These are phyloP conservation scores for Alauda arvensis DNA, from an alignment of 2,797 vertebrate genomes.

Conservation along the genomic window DNA sequence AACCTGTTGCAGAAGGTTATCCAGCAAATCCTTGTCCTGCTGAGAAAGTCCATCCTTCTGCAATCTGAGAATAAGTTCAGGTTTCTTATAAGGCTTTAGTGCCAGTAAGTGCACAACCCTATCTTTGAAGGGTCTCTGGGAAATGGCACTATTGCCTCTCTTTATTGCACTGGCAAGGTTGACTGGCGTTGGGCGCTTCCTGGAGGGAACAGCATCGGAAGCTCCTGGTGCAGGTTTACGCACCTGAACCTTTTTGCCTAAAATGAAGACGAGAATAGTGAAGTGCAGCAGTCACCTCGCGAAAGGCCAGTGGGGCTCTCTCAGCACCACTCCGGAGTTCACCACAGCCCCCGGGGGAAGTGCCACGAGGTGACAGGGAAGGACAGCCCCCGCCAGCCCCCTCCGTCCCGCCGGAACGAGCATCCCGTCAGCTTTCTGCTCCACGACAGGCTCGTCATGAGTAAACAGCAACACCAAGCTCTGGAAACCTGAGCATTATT, in stretches of 20 bases:
- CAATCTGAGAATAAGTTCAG: slow-evolving; percentile 90
- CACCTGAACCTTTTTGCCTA: slow-evolving; percentile 93
- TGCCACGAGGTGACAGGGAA: background rate
- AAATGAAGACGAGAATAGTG: slow-evolving; percentile 9
- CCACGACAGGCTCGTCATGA: background rate
- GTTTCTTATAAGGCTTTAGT: slow-evolving; percentile 94
- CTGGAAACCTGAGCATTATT: slow-evolving; percentile 9
- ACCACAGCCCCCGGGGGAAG: rapidly evolving
- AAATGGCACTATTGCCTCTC: slow-evolving; percentile 64
- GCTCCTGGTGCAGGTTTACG: slow-evolving; percentile 86
- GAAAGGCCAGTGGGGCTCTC: background rate
- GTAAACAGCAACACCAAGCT: slow-evolving; percentile 18
- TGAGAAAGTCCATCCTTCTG: slow-evolving; percentile 90
- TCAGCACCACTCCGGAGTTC: rapidly evolving
- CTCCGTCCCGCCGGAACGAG: background rate
- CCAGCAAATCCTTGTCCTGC: slow-evolving; percentile 89
- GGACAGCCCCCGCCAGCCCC: background rate
- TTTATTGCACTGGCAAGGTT: slow-evolving; percentile 88
- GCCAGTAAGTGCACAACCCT: slow-evolving; percentile 92
- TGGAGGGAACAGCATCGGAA: slow-evolving; percentile 84
- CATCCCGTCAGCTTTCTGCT: background rate
- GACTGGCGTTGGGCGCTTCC: slow-evolving; percentile 88
- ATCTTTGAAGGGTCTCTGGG: slow-evolving; percentile 84
- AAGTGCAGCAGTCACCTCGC: slow-evolving; percentile 32
- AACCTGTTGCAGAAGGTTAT: slow-evolving; percentile 94